These are phyloP conservation scores for Pseudanteris insignis DNA, from an alignment of 2,888 invertebrate species.

Conservation along the genomic window DNA sequence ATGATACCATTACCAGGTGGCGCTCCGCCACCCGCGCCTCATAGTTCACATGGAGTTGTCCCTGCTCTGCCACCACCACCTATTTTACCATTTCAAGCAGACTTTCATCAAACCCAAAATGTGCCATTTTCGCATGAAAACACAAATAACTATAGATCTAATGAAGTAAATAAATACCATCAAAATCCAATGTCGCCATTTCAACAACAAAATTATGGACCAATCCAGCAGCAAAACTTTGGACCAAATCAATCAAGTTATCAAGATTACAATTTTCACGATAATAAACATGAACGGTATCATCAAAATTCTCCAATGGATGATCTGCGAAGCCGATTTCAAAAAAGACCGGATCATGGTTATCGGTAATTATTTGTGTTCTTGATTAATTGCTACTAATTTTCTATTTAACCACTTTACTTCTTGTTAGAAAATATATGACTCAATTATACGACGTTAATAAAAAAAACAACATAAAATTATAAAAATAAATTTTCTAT, in stretches of 20 bases:
- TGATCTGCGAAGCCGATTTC: constrained; percentile 23
- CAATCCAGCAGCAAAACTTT: constrained; percentile 47
- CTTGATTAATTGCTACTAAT: too few relatives aligned
- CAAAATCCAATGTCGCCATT: constrained; percentile 31
- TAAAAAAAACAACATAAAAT: not conserved
- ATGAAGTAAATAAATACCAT: constrained; percentile 50
- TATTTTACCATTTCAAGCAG: constrained; percentile 51
- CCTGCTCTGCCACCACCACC: constrained; percentile 56
- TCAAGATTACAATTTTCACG: constrained; percentile 57
- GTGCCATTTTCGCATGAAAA: constrained; percentile 44
- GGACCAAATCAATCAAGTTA: constrained; percentile 50
- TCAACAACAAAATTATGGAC: constrained; percentile 52
- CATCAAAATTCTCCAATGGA: constrained; percentile 23
- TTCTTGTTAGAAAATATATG: too few relatives aligned
- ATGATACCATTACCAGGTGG: constrained; percentile 57
- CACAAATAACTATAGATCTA: constrained; percentile 49
- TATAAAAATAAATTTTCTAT: too few relatives aligned
- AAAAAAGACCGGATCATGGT: constrained; percentile 28
- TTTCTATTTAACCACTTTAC: too few relatives aligned
- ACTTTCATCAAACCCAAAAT: constrained; percentile 45
- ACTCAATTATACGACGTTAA: too few relatives aligned
- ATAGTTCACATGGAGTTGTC: constrained; percentile 35
- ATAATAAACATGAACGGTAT: constrained; percentile 47
- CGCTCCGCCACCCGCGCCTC: constrained; percentile 40
- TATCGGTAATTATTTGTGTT: constrained; percentile 33